phyloP scores from a whole-genome alignment of 2,888 invertebrate genomes.

The Sinelater perroti region DNA sequence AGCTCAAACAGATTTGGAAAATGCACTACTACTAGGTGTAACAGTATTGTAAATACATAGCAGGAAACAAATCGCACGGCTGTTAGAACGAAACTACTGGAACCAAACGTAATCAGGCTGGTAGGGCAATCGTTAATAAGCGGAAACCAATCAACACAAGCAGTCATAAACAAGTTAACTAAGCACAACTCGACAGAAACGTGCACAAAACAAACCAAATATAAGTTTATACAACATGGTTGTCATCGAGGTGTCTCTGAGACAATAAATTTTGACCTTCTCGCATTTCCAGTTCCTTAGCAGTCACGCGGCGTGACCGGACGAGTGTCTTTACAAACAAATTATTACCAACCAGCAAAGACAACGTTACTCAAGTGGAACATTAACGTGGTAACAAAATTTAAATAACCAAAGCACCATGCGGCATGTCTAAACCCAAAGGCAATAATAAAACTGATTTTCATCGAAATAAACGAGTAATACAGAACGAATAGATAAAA shows the following conservation, averaged over 20 bases:
- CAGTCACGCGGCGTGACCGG: conserved; percentile 21
- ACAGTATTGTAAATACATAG: conserved; percentile 5
- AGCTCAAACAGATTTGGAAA: too few species aligned
- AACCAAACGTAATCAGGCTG: conserved; percentile 6
- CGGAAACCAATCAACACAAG: conserved; percentile 16
- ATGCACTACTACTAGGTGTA: conserved; percentile 24
- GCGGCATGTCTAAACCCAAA: conserved; percentile 35
- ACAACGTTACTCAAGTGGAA: conserved; percentile 22
- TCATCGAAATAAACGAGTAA: conserved; percentile 5
- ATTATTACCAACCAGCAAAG: conserved; percentile 14
- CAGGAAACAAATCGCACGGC: not conserved
- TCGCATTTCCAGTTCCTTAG: conserved; percentile 33
- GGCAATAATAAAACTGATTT: conserved; percentile 19
- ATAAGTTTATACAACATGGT: conserved; percentile 35
- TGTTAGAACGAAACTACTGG: conserved; percentile 5
- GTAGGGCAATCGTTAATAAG: conserved; percentile 16
- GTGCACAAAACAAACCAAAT: conserved; percentile 37
- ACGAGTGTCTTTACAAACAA: conserved; percentile 24
- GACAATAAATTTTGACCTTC: conserved; percentile 25
- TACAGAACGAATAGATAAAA: conserved; percentile 20
- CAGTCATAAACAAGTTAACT: conserved; percentile 13
- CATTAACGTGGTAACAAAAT: conserved; percentile 18
- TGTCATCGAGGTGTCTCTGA: conserved; percentile 17
- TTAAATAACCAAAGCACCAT: conserved; percentile 37
- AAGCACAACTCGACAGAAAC: conserved; percentile 28